Base-by-base conservation (phyloP, 2,888 invertebrate species). In the Megamerina dolium region DNA sequence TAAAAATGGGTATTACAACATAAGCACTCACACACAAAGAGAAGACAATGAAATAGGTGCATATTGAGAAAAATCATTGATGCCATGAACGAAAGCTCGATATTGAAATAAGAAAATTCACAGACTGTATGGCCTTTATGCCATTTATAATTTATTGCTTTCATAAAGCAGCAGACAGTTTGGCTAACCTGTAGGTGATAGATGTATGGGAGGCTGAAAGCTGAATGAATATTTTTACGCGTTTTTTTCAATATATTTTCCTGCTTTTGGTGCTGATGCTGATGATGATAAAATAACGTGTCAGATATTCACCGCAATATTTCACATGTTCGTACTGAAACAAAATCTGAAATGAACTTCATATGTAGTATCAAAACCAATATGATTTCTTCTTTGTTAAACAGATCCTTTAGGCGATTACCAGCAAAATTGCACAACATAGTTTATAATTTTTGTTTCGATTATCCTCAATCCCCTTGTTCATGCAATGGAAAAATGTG, bases 291-390 rank as follows among this genome's bases (percentile, higher is more conserved):
- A 29, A 30, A 30, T 29, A 30, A 30, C 38, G 31, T 30, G 29
- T 38, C 38, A 30, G 31, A 37, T 27, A 27, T 6, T 9, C 37
- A 27, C 37, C 37, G 17, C 37, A 37, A 17, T 27, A 19, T 30
- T 38, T 30, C 30, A 13, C 8, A 19, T 20, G 30, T 31, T 27
- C 27, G 27, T 29, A 10, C 9, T 8, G 6, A 5, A 8, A 31
- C 27, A 3, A 27, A 27, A 27, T 5, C 4, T n/a, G 5, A 10
- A 27, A 27, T n/a, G 13, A 37, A 14, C 17, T 27, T 26, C 8
- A 17, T 16, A 27, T 27, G 27, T 13, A 13, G 13, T 27, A n/a
- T 10, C 27, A 13, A 27, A 13, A 27, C 13, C n/a, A n/a, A n/a
- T n/a, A n/a, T n/a, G n/a, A n/a, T n/a, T n/a, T n/a, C n/a, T n/a